A percentile compares a stretch with the other conserved stretches of the same genome.
phyloP scores from a whole-genome alignment of 2,113 vertebrate species.

The Physeter macrocephalus region DNA sequence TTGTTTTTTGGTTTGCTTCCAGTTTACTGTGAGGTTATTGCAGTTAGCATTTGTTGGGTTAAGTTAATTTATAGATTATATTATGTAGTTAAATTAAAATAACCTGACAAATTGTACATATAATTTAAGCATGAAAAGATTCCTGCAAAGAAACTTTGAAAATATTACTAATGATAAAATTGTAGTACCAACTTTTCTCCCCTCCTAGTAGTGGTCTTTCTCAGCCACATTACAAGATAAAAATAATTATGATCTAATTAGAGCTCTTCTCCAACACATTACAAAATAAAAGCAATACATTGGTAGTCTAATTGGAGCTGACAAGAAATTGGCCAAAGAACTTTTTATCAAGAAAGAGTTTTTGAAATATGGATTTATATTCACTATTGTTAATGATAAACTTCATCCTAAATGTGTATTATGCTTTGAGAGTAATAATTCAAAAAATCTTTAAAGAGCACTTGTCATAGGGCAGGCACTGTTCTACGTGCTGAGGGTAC shows the following conservation, averaged over 20 bases:
- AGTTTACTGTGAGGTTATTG: background rate
- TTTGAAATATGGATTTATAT: background rate
- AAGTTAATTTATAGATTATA: background rate
- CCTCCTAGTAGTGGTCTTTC: background rate
- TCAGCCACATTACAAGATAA: background rate
- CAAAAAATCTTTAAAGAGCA: background rate
- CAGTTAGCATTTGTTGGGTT: background rate
- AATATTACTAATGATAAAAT: background rate
- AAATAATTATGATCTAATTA: background rate
- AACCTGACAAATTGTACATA: background rate
- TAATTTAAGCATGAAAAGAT: background rate
- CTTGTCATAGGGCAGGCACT: background rate
- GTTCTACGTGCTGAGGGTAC: background rate
- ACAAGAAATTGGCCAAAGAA: background rate
- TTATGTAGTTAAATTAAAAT: background rate
- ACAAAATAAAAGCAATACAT: background rate
- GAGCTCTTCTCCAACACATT: background rate
- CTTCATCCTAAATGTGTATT: background rate
- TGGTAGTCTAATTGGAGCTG: background rate
- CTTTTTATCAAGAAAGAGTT: background rate
- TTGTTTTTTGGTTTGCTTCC: background rate
- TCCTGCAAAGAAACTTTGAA: background rate
- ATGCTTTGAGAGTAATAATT: background rate
- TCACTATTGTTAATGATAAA: background rate
- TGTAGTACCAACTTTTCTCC: background rate